Evolutionary conservation across 2,888 invertebrate species (phyloP).

Genomic region (Phania funesta): DNA sequence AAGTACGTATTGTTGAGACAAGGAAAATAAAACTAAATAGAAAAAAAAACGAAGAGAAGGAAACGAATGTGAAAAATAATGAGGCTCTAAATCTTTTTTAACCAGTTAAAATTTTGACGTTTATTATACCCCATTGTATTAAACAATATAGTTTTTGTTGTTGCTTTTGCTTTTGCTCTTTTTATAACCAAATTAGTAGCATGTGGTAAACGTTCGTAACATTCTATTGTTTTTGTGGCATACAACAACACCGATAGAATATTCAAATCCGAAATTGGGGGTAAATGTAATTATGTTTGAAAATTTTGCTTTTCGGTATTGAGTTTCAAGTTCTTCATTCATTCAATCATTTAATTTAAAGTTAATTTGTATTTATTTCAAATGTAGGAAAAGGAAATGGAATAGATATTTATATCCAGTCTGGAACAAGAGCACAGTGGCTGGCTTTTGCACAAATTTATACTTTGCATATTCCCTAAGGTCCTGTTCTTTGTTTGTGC

Average conservation of each 20-base stretch:
- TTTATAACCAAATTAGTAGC: slow-evolving; percentile 41
- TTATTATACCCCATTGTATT: slow-evolving; percentile 48
- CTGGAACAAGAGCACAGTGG: not conserved
- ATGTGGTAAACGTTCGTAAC: slow-evolving; percentile 47
- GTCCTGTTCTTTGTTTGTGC: slow-evolving; percentile 43
- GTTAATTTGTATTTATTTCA: slow-evolving; percentile 6
- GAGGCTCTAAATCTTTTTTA: slow-evolving; percentile 63
- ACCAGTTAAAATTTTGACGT: slow-evolving; percentile 60
- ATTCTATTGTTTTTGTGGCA: not conserved
- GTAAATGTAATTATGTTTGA: slow-evolving; percentile 21
- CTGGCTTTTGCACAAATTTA: slow-evolving; percentile 13
- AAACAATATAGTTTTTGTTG: slow-evolving; percentile 6
- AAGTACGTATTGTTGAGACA: slow-evolving; percentile 46
- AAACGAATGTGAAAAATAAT: slow-evolving; percentile 53
- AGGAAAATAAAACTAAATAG: not conserved
- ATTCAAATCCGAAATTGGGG: not conserved
- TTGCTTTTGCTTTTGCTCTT: not conserved
- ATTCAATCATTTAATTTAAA: slow-evolving; percentile 32
- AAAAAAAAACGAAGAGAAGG: slow-evolving; percentile 25
- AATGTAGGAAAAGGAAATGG: not conserved
- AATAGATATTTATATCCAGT: slow-evolving; percentile 26
- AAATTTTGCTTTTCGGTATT: not conserved
- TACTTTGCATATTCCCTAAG: slow-evolving; percentile 23
- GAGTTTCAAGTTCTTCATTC: not conserved
- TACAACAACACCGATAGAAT: not conserved